Base-by-base conservation (phyloP, 2,113 vertebrate genomes). In the Nothobranchius furzeri region DNA sequence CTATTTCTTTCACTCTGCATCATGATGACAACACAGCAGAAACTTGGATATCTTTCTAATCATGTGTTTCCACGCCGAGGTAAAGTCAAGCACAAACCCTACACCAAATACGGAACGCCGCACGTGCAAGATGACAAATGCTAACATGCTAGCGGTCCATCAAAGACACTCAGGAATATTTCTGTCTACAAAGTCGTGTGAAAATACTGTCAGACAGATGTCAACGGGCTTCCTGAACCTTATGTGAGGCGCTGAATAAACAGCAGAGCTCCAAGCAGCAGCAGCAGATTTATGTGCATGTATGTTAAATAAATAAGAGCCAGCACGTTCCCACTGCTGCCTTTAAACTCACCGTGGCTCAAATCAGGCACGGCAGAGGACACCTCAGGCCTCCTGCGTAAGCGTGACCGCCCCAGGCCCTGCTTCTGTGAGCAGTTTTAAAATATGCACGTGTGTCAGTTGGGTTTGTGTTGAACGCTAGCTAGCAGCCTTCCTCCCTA, bases 301-400 rank as follows among this genome's bases (percentile, higher is more conserved):
- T 71, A 70, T 46, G 20, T 60, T 64, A 47, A 73, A 50, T 65
- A 45, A 68, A 87, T 58, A 49, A 64, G 86, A 45, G 55, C 30
- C 42, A 3, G 7, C 11, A 13, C 52, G 53, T 55, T 62, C 24
- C 64, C 62, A 48, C 64, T 14, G 9, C 64, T 36, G 56, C 75
- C 60, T 74, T 45, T 57, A 65, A 54, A 20, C 64, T 67, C 53
- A 46, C 62, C 52, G 36, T 67, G 73, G 83, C 85, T 86, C 58
- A 83, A 87, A 88, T 85, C 79, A 65, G 79, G 85, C 86, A 81
- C 78, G 80, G 73, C 82, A 84, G 82, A 70, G 80, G 78, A 88
- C 85, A 85, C 79, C 83, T 75, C 57, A 37, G 79, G 75, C 74
- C 79, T 76, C 50, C 68, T 81, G 47, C 66, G 24, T 37, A 71